Evolutionary conservation across 2,113 vertebrate species (phyloP).

Genomic region (Suncus etruscus): DNA sequence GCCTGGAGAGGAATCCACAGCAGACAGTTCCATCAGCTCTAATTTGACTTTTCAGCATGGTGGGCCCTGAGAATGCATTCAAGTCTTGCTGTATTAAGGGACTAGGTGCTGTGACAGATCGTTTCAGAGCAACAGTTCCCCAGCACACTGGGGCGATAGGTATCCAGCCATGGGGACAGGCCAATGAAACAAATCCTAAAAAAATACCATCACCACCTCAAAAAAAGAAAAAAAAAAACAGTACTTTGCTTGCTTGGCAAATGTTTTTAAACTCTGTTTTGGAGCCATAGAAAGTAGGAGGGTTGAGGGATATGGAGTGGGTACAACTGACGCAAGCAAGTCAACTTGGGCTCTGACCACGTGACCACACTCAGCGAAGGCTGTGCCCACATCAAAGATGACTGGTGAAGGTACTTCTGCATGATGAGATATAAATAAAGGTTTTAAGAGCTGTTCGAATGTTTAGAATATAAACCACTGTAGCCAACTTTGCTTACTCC

Average conservation of each 20-base stretch:
- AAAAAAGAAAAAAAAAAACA: accelerated
- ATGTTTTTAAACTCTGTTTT: neutral
- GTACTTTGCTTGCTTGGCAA: neutral
- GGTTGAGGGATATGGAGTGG: accelerated
- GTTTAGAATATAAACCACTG: neutral
- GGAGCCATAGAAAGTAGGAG: neutral
- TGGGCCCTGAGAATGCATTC: too few relatives aligned
- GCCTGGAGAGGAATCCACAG: neutral
- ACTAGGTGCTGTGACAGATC: accelerated
- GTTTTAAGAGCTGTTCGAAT: neutral
- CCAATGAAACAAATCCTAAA: neutral
- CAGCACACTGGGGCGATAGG: neutral
- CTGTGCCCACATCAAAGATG: accelerated
- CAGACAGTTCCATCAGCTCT: too few relatives aligned
- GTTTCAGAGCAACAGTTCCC: neutral
- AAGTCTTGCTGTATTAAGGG: accelerated
- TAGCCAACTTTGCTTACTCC: neutral
- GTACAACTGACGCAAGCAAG: accelerated
- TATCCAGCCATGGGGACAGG: neutral
- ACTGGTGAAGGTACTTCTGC: neutral
- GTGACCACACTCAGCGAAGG: accelerated
- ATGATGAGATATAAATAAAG: neutral
- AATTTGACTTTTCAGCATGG: too few relatives aligned
- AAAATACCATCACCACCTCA: neutral
- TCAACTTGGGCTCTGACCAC: accelerated